Percentiles rank a stretch among this genome's conserved stretches.
Evolutionary conservation across 2,797 vertebrate species (phyloP).

Genomic region (Clamator glandarius): DNA sequence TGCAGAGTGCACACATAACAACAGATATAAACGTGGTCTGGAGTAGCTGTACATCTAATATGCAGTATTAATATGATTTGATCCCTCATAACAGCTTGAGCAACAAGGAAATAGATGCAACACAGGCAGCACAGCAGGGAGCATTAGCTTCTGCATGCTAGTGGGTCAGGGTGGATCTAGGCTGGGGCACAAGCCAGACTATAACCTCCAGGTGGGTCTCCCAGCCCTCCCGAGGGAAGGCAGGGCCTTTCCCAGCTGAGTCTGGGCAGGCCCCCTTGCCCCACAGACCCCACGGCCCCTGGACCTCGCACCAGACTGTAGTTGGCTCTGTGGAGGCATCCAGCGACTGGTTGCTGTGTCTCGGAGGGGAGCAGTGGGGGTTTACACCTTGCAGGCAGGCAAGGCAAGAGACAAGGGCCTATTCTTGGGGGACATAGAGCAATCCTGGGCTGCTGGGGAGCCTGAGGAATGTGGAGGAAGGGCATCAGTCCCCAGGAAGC

Average conservation of each 20-base stretch:
- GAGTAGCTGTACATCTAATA: not conserved
- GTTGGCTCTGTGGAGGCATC: not conserved
- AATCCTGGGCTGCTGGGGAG: accelerated
- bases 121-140: not conserved
- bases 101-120: not conserved
- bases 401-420: not conserved
- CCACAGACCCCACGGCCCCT: not conserved
- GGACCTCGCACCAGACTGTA: accelerated
- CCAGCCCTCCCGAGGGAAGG: not conserved
- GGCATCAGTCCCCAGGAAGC: not conserved
- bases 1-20: not conserved
- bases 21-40: not conserved
- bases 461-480: not conserved
- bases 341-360: not conserved
- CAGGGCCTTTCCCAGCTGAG: not conserved
- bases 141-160: accelerated
- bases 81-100: not conserved
- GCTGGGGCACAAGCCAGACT: not conserved
- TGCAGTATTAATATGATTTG: not conserved
- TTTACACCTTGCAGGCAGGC: not conserved
- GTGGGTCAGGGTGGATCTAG: accelerated
- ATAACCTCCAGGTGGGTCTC: not conserved
- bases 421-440: not conserved
- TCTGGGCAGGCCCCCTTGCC: not conserved
- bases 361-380: not conserved